A percentile compares a stretch with the other conserved stretches of the same genome.
Conservation (phyloP, 2,888 invertebrate species). For the Carterocephalus palaemon region DNA sequence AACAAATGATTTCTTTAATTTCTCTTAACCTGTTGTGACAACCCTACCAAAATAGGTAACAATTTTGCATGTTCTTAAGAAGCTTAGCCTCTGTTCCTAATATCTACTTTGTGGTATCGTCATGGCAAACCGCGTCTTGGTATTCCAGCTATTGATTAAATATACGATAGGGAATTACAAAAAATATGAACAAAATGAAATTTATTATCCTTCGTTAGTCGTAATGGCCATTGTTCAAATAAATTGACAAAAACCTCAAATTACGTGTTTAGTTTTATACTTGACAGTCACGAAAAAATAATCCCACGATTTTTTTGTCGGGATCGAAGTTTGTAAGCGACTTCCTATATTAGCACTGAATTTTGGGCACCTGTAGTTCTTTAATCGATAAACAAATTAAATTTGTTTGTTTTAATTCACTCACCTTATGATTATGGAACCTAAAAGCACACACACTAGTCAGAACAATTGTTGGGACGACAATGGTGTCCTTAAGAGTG, state of each 20-base stretch:
- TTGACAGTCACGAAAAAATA: slow-evolving; percentile 5
- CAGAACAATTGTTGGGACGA: slow-evolving; percentile 43
- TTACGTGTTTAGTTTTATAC: slow-evolving; percentile 17
- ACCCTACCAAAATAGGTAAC: too few species aligned
- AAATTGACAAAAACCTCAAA: slow-evolving; percentile 23
- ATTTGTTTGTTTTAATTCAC: slow-evolving; percentile 32
- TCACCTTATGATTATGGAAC: slow-evolving; percentile 51
- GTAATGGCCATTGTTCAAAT: slow-evolving; percentile 23
- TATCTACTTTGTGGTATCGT: too few species aligned
- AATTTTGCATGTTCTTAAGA: too few species aligned
- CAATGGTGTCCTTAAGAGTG: slow-evolving; percentile 51
- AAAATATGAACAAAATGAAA: slow-evolving; percentile 11
- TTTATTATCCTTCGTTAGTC: slow-evolving; percentile 19
- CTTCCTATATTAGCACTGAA: slow-evolving; percentile 17
- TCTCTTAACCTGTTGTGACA: too few species aligned
- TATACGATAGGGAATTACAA: slow-evolving; percentile 3
- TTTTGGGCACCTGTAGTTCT: slow-evolving; percentile 8
- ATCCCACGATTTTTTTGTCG: slow-evolving; percentile 22
- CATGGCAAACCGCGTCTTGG: background rate
- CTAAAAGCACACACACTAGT: slow-evolving; percentile 58
- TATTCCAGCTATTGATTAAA: slow-evolving; percentile 3
- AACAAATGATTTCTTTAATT: too few species aligned
- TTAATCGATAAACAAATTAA: background rate
- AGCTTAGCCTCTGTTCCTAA: too few species aligned
- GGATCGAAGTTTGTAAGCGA: slow-evolving; percentile 8